A percentile compares a stretch with the other conserved stretches of the same genome.
phyloP scores from a whole-genome alignment of 2,113 vertebrate species.

The Amazona vittata region DNA sequence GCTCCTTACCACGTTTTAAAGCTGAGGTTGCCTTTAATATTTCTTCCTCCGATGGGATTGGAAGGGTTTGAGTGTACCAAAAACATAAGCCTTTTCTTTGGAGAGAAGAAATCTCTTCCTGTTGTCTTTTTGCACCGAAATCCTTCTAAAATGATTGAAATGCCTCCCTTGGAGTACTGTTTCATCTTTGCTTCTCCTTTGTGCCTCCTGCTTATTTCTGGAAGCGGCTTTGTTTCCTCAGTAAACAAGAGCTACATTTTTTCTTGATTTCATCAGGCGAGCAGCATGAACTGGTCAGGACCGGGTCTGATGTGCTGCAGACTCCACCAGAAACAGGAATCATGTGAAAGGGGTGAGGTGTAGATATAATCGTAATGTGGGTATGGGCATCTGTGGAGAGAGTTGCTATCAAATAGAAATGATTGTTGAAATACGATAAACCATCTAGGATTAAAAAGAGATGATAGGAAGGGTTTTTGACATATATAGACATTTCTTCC shows the following conservation, averaged over 20 bases:
- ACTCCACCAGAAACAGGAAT: not conserved
- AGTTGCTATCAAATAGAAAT: not conserved
- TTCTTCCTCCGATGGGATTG: not conserved
- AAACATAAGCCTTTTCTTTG: not conserved
- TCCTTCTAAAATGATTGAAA: not conserved
- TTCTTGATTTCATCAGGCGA: conserved; percentile 13
- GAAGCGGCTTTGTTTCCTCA: conserved; percentile 33
- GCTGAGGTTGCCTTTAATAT: not conserved
- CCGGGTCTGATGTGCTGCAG: not conserved
- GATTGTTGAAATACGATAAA: not conserved
- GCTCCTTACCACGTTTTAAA: not conserved
- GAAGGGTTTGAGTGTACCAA: not conserved
- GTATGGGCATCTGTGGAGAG: not conserved
- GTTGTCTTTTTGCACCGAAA: not conserved
- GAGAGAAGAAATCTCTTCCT: not conserved
- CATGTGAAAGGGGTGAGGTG: not conserved
- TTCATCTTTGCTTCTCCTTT: conserved; percentile 8
- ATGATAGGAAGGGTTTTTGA: not conserved
- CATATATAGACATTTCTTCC: not conserved
- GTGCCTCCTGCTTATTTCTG: conserved; percentile 34
- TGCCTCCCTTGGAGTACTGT: not conserved
- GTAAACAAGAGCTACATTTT: not conserved
- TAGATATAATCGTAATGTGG: not conserved
- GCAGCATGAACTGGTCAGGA: not conserved
- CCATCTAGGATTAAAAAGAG: not conserved